phyloP scores from a whole-genome alignment of 2,797 vertebrate genomes.

The Ateles fusciceps region DNA sequence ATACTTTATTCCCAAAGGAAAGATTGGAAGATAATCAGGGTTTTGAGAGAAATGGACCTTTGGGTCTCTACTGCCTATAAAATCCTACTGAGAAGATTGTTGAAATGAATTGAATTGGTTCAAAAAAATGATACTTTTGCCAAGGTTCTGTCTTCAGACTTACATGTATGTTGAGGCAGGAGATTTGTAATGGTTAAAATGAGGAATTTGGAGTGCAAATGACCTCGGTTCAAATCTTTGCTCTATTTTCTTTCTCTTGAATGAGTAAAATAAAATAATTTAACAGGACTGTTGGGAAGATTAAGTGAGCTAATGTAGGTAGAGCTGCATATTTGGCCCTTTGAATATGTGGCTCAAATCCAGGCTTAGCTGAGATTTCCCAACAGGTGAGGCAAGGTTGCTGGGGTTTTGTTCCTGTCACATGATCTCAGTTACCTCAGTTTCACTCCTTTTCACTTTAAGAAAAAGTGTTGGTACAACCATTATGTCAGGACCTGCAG shows the following conservation, averaged over 20 bases:
- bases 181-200: background rate
- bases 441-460: background rate
- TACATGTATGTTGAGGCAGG: background rate
- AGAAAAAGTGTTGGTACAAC: background rate
- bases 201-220: background rate
- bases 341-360: background rate
- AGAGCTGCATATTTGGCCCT: background rate
- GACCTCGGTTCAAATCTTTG: background rate
- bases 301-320: background rate
- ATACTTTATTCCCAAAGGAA: background rate
- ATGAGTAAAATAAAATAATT: background rate
- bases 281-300: background rate
- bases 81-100: background rate
- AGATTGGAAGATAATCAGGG: background rate
- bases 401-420: background rate
- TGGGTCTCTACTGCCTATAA: background rate
- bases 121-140: background rate
- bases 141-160: background rate
- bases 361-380: conserved; percentile 3
- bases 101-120: background rate
- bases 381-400: conserved; percentile 22
- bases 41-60: background rate
- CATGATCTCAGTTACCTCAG: background rate
- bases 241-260: background rate
- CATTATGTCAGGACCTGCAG: background rate